Evolutionary conservation across 2,888 invertebrate species (phyloP), one percentile per base, ranked within the genome.

Genomic region (Drosophila infuscata): DNA sequence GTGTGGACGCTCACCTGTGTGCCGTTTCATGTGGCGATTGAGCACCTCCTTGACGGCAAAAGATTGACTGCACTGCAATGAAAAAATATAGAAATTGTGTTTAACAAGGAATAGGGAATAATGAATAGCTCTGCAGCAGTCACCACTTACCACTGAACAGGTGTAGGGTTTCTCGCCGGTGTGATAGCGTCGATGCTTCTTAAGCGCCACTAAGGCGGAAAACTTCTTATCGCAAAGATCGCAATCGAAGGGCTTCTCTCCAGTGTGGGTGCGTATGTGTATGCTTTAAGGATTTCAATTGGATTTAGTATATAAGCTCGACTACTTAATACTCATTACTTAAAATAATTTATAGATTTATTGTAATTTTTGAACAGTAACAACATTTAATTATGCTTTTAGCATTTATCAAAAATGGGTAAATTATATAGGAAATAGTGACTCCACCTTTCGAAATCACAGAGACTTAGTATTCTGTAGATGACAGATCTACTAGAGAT

Each of bases 31-130:
- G 91, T 97, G 96, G 3, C 97, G 95, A 81, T 96, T 96, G 81
- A 97, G 94, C 66, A 97, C 97, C 92, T 97, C 97, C 83, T 97
- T 96, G 0, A 97, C 97, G 61, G 95, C 96, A 89, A 97, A 97
- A 62, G 94, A 95, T 92, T 96, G 96, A 46, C 95, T 94, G 87
- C 97, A 97, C 96, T 97, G 92, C 93, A 91, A 17, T 3, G 2
- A 29, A 3, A 7, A 11, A 72, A 43, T 5, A 32, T 7, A 58
- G 61, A 64, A 58, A 76, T 54, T 6, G 8, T 1, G 2, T 17
- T 35, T n/a, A 51, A 25, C 6, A 20, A 20, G 5, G 3, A 20
- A 49, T 59, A 58, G 0, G 3, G 11, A 12, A 15, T 6, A 1
- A 12, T 1, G 30, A 41, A 9, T 17, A 17, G 29, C n/a, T 2